These are phyloP conservation scores for Papilio elwesi DNA, from an alignment of 2,888 invertebrate genomes.

Conservation along the genomic window DNA sequence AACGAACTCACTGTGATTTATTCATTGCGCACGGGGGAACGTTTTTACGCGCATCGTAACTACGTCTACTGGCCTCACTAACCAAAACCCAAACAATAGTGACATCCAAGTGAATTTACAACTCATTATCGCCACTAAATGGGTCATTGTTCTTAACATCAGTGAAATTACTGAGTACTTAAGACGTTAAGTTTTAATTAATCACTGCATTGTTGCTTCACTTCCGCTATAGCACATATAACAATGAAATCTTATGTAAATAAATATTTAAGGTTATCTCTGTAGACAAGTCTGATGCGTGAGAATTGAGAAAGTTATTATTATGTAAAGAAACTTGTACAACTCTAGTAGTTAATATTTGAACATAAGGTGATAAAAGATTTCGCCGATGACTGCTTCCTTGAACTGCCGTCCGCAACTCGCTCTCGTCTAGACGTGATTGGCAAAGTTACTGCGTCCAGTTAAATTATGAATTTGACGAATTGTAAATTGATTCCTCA, in stretches of 20 bases:
- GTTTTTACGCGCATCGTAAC: conserved; percentile 28
- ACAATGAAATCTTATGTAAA: conserved; percentile 21
- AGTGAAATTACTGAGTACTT: conserved; percentile 24
- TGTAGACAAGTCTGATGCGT: conserved; percentile 23
- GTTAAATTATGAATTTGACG: no score
- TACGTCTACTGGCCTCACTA: conserved; percentile 2
- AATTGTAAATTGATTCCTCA: no score
- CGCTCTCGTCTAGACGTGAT: no score
- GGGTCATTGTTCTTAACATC: conserved; percentile 16
- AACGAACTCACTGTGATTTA: conserved; percentile 1
- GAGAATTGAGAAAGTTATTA: conserved; percentile 28
- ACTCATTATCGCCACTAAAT: conserved; percentile 8
- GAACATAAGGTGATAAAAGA: no score
- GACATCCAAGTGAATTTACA: conserved; percentile 26
- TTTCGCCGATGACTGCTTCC: no score
- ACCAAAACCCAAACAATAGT: conserved; percentile 27
- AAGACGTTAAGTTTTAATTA: conserved; percentile 13
- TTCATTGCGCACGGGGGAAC: neutral
- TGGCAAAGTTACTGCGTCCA: no score
- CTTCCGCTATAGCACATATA: conserved; percentile 16
- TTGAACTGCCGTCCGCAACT: no score
- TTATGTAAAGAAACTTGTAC: neutral
- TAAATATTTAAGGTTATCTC: conserved; percentile 34
- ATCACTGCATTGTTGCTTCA: conserved; percentile 19
- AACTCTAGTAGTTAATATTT: no score